These are phyloP conservation scores for Crossaster papposus DNA, from an alignment of 53 echinoderm and acorn worm genomes.

Conservation along the genomic window DNA sequence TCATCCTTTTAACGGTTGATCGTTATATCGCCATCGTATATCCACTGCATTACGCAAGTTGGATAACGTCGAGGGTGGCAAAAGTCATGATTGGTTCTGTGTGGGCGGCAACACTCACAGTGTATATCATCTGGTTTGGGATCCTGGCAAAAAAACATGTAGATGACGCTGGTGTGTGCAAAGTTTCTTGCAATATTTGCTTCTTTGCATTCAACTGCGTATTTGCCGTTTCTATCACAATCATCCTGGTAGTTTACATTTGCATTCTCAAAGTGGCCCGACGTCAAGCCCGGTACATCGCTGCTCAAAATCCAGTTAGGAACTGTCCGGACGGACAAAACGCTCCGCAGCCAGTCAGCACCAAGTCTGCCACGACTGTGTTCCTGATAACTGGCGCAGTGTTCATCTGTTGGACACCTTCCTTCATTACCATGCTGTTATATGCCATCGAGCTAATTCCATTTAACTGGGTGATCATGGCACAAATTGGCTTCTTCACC, in stretches of 20 bases:
- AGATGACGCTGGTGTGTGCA: background rate
- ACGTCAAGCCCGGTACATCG: constrained; percentile 20
- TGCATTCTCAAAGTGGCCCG: constrained; percentile 23
- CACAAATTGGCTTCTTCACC: background rate
- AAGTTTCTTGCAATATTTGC: background rate
- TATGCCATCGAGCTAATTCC: background rate
- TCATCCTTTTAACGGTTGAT: background rate
- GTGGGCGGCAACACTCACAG: background rate
- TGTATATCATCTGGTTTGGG: background rate
- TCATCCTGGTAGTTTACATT: background rate
- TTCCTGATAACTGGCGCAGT: constrained; percentile 29
- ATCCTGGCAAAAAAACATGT: background rate
- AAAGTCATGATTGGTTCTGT: background rate
- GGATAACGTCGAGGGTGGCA: background rate
- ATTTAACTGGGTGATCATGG: background rate
- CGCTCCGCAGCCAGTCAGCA: constrained; percentile 8
- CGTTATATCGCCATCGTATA: constrained; percentile 13
- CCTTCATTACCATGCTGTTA: background rate
- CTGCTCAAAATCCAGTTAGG: constrained; percentile 18
- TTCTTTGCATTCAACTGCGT: background rate
- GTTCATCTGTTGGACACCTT: constrained; percentile 17
- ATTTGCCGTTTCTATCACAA: background rate
- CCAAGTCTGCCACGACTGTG: constrained; percentile 41
- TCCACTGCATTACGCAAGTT: background rate
- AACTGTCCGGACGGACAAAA: background rate